These are phyloP conservation scores for Magallana angulata DNA, from an alignment of 1,140 invertebrate genomes.

Conservation along the genomic window DNA sequence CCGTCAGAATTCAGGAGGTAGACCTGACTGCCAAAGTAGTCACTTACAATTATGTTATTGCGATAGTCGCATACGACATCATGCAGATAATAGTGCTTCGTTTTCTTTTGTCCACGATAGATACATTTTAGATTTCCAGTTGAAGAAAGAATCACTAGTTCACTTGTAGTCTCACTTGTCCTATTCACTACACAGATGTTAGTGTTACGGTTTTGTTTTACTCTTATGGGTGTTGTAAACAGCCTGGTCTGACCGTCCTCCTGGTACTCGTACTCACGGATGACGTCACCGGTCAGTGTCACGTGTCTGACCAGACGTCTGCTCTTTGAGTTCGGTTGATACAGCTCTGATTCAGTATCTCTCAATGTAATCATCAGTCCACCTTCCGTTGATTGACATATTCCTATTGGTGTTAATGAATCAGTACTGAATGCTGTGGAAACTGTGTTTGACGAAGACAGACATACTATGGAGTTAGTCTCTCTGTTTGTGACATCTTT, in stretches of 20 bases:
- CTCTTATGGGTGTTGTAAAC: neutral
- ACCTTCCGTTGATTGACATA: neutral
- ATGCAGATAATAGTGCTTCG: neutral
- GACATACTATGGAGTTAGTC: neutral
- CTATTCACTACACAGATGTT: slow-evolving; percentile 16
- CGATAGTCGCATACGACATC: neutral
- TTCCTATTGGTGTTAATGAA: neutral
- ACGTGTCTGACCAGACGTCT: slow-evolving; percentile 27
- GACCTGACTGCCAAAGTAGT: neutral
- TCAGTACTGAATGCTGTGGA: neutral
- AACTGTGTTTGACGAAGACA: neutral
- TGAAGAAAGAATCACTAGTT: neutral
- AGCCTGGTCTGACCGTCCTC: slow-evolving; percentile 6
- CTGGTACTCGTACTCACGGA: neutral
- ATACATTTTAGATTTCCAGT: neutral
- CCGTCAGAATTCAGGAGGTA: neutral
- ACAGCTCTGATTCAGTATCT: neutral
- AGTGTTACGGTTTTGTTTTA: neutral
- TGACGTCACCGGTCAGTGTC: too few relatives aligned
- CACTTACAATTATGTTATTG: neutral
- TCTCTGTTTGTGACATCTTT: neutral
- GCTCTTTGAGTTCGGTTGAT: neutral
- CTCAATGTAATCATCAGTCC: neutral
- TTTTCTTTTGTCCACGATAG: neutral
- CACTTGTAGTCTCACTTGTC: neutral